phyloP scores from a whole-genome alignment of 2,113 vertebrate genomes.

The Engystomops pustulosus region DNA sequence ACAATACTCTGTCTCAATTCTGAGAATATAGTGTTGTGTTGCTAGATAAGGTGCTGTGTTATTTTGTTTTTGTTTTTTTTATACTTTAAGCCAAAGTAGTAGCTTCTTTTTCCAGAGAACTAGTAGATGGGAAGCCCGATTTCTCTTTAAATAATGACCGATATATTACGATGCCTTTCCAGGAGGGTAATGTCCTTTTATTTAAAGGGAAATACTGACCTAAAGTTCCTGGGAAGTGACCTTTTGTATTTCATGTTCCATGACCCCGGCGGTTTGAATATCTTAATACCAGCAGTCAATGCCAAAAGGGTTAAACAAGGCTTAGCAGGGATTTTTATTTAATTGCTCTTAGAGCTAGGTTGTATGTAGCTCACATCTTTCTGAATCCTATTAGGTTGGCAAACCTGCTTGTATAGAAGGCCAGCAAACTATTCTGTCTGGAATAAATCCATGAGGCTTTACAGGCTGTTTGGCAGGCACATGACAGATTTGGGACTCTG shows the following conservation, averaged over 20 bases:
- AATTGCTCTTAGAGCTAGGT: constrained; percentile 59
- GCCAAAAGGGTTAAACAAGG: constrained; percentile 48
- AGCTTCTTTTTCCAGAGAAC: neutral
- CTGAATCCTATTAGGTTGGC: constrained; percentile 54
- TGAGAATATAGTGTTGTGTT: neutral
- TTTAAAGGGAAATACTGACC: constrained; percentile 37
- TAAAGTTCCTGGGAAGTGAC: constrained; percentile 38
- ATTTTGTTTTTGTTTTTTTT: neutral
- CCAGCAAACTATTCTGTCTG: constrained; percentile 36
- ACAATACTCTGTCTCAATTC: too few species aligned
- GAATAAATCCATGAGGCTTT: constrained; percentile 37
- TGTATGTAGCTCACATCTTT: constrained; percentile 51
- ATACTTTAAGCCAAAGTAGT: neutral
- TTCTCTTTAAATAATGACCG: constrained; percentile 31
- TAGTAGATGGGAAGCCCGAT: neutral
- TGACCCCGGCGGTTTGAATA: constrained; percentile 51
- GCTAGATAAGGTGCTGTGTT: neutral
- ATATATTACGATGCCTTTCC: neutral
- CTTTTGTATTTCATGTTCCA: constrained; percentile 51
- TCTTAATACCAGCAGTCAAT: constrained; percentile 2
- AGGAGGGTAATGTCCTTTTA: constrained; percentile 14
- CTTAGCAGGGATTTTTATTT: constrained; percentile 50
- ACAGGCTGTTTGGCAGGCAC: constrained; percentile 14
- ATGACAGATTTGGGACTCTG: constrained; percentile 36
- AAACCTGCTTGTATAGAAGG: neutral